These are phyloP conservation scores for Drosophila chauvacae DNA, from an alignment of 1,140 invertebrate genomes.

Conservation along the genomic window DNA sequence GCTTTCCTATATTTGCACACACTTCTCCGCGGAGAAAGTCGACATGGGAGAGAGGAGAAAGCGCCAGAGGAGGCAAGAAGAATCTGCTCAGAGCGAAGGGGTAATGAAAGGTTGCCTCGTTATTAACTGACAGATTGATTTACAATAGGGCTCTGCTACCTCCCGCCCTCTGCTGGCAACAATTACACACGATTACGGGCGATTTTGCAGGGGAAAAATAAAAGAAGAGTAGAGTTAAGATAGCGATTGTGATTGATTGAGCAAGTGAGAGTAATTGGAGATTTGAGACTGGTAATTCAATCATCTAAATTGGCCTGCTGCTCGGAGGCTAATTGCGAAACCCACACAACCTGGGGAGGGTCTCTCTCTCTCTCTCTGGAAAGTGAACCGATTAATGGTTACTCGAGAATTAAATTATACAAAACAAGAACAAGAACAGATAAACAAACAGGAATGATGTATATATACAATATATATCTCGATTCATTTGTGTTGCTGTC, in stretches of 20 bases:
- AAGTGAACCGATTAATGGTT: neutral
- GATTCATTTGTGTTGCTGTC: neutral
- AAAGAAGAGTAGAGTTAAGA: neutral
- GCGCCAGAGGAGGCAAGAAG: neutral
- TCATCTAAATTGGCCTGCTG: slow-evolving; percentile 31
- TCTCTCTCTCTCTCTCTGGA: neutral
- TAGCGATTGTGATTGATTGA: slow-evolving; percentile 23
- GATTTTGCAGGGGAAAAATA: neutral
- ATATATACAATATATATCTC: neutral
- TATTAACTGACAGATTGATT: slow-evolving; percentile 61
- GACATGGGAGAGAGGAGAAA: neutral
- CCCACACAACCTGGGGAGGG: neutral
- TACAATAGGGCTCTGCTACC: slow-evolving; percentile 16
- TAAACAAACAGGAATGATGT: neutral
- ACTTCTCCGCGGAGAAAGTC: slow-evolving; percentile 29
- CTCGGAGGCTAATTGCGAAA: slow-evolving; percentile 7
- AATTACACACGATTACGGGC: slow-evolving; percentile 33
- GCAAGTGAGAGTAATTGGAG: slow-evolving; percentile 21
- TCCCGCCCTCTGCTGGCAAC: neutral
- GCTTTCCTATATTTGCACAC: slow-evolving; percentile 30
- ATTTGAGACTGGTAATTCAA: slow-evolving; percentile 30
- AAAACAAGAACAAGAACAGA: neutral
- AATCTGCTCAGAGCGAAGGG: slow-evolving; percentile 16
- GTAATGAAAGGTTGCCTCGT: slow-evolving; percentile 44
- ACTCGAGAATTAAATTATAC: neutral